Evolutionary conservation across 1,140 invertebrate species (phyloP), one percentile per base, ranked within the genome.

Genomic region (Ganaspis sp.): DNA sequence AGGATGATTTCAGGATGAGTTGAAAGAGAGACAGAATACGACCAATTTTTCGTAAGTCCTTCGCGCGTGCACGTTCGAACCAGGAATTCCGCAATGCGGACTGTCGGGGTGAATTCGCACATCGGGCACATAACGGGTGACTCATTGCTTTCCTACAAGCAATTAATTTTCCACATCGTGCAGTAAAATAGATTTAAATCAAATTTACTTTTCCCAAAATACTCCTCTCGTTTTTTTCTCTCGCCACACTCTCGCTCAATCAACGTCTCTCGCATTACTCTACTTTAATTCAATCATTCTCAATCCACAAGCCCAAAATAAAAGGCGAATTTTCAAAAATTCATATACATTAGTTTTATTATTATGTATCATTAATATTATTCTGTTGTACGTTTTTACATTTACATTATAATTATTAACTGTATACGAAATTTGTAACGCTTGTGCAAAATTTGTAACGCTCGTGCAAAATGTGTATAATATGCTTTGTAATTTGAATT

Each of bases 81-180:
- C 77, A 80, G 81, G 85, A 86, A 89, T 87, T 88, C 88, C 89
- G 89, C 89, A 90, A 83, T 90, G 89, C 89, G 89, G 89, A 88
- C 87, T 86, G 87, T 90, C 85, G 87, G 85, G 83, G 82, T 87
- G 87, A 87, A 89, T 90, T 89, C 85, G 84, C 84, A 88, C 84
- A 82, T 80, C 80, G 81, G 78, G 82, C 83, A 83, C 83, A 86
- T 87, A 85, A 79, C 79, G 83, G 84, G 73, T 85, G 84, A 71
- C 76, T 81, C 80, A 70, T 75, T 53, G 72, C 75, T 80, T 76
- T 78, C 78, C 53, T 79, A 76, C 75, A 72, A 54, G 76, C 81
- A 83, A 88, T 87, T 86, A 87, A 88, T 85, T 88, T 87, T 87
- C 86, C 81, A 87, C 83, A 85, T 82, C 77, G 53, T 54, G 78